Evolutionary conservation across 2,113 vertebrate genomes (phyloP), one percentile per base, ranked within the genome.

Genomic region (Pteruthius melanotis): DNA sequence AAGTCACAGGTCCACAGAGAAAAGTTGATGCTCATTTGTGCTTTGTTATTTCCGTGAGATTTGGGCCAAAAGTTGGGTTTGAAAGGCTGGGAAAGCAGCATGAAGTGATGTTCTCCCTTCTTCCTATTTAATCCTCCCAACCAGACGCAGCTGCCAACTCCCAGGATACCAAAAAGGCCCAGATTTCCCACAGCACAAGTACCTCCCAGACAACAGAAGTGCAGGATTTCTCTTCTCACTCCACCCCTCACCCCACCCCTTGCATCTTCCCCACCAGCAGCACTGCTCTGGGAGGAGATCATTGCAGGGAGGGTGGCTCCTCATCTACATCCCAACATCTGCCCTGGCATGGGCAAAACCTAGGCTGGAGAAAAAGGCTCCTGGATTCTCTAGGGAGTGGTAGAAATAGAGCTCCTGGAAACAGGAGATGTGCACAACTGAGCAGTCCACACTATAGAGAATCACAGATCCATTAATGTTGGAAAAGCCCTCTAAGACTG

Each of bases 371-470:
- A 64, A 79, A 78, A 66, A 3, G 20, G 3, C 10, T 79, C 33
- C 44, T 1, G 2, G 45, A 60, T 56, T 54, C 16, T 10, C 21
- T 66, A 17, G 35, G 16, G 66, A 40, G 13, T 10, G 10, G 8
- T 8, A 35, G 33, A n/a, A 8, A 2, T 0, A 78, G 39, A 78
- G 17, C 40, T 86, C 39, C 68, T 59, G 37, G 53, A 69, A 53
- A 8, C 0, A 4, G 50, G 44, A 69, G 33, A 59, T 0, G 0
- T 28, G 53, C 19, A 28, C 33, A 68, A 0, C 13, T 5, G 1
- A 8, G 12, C 19, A 7, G n/a, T 2, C 59, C 47, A 28, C 31
- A 4, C 31, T 10, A 2, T 2, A 30, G 21, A 56, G n/a, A 49
- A 37, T 5, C 47, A 45, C 47, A 69, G 47, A 27, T 47, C 6